These are phyloP conservation scores for Sebastiscus albofasciatus DNA, from an alignment of 2,797 vertebrate genomes.

Conservation along the genomic window DNA sequence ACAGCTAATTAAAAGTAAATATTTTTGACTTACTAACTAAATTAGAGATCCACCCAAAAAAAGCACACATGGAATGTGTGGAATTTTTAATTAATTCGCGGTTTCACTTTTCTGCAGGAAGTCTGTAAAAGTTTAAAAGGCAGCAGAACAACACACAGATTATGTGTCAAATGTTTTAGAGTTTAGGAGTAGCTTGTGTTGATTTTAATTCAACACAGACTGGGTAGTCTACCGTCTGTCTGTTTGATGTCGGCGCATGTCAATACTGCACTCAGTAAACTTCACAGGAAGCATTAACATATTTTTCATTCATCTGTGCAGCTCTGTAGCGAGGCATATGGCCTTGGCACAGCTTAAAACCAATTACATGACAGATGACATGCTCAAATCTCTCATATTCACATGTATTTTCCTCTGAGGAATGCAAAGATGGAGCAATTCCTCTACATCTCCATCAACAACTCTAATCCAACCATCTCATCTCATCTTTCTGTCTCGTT, in stretches of 20 bases:
- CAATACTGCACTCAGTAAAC: slow-evolving; percentile 7
- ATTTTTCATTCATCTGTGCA: slow-evolving; percentile 43
- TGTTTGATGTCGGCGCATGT: slow-evolving; percentile 21
- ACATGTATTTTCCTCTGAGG: slow-evolving; percentile 26
- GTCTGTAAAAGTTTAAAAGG: background rate
- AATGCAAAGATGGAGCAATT: slow-evolving; percentile 45
- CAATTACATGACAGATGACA: slow-evolving; percentile 41
- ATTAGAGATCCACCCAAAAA: background rate
- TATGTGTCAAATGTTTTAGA: slow-evolving; percentile 4
- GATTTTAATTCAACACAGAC: slow-evolving; percentile 9
- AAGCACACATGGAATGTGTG: slow-evolving; percentile 21
- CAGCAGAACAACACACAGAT: background rate
- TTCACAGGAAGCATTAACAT: slow-evolving; percentile 50
- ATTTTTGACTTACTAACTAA: slow-evolving; percentile 7
- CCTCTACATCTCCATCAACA: slow-evolving; percentile 36
- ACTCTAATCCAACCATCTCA: slow-evolving; percentile 1
- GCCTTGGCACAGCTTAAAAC: slow-evolving; percentile 44
- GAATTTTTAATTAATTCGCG: slow-evolving; percentile 30
- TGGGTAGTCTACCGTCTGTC: slow-evolving; percentile 29
- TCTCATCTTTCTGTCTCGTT: background rate
- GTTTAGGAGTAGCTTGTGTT: background rate
- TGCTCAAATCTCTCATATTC: slow-evolving; percentile 17
- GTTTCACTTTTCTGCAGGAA: slow-evolving; percentile 2
- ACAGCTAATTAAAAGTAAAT: slow-evolving; percentile 55
- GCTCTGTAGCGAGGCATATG: slow-evolving; percentile 23